Base-by-base conservation (phyloP, 2,113 vertebrate species). In the Cyanoramphus novaezelandiae region DNA sequence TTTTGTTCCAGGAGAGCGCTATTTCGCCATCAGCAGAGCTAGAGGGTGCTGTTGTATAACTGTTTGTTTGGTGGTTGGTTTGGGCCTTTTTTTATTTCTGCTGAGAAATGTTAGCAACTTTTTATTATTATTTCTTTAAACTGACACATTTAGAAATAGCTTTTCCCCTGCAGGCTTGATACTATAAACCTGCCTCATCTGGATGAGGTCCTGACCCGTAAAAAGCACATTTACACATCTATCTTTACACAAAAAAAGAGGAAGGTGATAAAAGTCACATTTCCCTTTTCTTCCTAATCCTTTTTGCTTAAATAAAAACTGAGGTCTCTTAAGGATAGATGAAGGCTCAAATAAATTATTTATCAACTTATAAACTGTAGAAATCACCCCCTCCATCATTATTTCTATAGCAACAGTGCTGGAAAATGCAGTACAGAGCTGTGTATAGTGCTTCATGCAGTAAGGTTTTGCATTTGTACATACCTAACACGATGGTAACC, bases 11-110 rank as follows among this genome's bases (percentile, higher is more conserved):
- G 35, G n/a, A 59, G 65, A 31, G 33, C 74, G 59, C 27, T 33
- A 44, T 13, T 92, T 97, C 77, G 74, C 65, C 35, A 31, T 41
- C 72, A 70, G 67, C 37, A 90, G 77, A 87, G 91, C 85, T 95
- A 97, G 97, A 95, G 95, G 97, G 96, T 86, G 94, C 97, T 97
- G 20, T 96, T 95, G 95, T 87, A 95, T 77, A 97, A 59, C n/a
- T 31, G 17, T 85, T 86, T 76, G 39, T 50, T 59, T 64, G 5
- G 1, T 31, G 63, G 7, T 43, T 37, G 21, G 25, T 44, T 31
- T 59, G 33, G 19, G 23, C n/a, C 65, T 79, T 43, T 90, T 53
- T 41, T 6, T 0, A 72, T 78, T 67, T 85, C 46, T 77, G 27
- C 49, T 63, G 41, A 55, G 62, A 78, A 37, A 69, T 52, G 9